Conservation (phyloP, 2,113 vertebrate genomes). For the Tragelaphus strepsiceros region DNA sequence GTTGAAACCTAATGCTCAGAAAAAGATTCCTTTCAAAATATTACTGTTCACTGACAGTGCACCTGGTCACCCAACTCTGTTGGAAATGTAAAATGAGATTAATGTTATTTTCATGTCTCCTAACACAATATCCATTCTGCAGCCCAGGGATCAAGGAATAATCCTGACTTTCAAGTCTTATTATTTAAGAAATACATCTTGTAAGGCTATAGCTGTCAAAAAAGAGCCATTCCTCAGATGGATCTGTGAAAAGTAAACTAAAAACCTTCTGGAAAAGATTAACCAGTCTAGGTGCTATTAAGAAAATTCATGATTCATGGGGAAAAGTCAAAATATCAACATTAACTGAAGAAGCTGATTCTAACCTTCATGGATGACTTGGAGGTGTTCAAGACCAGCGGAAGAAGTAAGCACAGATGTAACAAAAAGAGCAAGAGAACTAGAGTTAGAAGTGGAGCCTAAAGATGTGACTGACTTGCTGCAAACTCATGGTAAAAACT, state of each 20-base stretch:
- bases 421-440: neutral
- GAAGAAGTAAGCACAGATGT: neutral
- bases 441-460: neutral
- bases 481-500: neutral
- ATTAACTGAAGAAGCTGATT: neutral
- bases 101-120: neutral
- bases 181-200: neutral
- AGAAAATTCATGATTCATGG: neutral
- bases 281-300: neutral
- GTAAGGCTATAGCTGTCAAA: neutral
- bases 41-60: neutral
- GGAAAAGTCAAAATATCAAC: neutral
- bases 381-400: neutral
- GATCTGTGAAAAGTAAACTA: neutral
- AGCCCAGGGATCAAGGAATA: neutral
- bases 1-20: neutral
- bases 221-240: neutral
- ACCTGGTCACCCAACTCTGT: neutral
- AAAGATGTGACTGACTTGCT: neutral
- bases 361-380: neutral
- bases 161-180: neutral
- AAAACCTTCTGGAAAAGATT: neutral
- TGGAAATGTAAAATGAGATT: neutral
- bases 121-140: neutral
- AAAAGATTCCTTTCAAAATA: neutral